These are phyloP conservation scores for Beroe ovata DNA, from an alignment of 37 sponge, comb jelly and placozoan species.

Conservation along the genomic window DNA sequence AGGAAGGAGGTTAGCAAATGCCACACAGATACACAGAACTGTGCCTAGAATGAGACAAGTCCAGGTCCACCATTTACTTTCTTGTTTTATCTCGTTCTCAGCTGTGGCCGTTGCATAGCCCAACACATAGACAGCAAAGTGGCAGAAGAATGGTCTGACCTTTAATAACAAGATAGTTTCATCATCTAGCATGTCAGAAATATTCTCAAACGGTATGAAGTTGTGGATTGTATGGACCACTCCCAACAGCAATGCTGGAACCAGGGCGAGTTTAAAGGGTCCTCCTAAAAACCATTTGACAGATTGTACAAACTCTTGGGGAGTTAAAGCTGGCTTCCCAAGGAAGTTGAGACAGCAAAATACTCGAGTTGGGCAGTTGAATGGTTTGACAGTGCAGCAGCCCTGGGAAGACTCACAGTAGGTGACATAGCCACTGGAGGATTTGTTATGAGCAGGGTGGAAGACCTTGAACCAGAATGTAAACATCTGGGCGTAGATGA, in stretches of 20 bases:
- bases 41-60: not conserved
- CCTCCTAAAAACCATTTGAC: not conserved
- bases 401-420: not conserved
- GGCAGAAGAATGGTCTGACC: not conserved
- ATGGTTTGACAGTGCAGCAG: not conserved
- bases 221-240: not conserved
- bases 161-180: not conserved
- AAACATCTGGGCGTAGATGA: not conserved
- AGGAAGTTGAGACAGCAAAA: slow-evolving; percentile 33
- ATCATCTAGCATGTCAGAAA: not conserved
- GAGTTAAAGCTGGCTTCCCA: not conserved
- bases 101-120: slow-evolving; percentile 4
- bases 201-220: not conserved
- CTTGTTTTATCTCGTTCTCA: not conserved
- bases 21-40: not conserved
- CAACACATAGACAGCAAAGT: not conserved
- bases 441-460: slow-evolving; percentile 14
- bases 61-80: not conserved
- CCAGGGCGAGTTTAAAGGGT: not conserved
- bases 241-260: not conserved
- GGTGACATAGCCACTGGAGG: not conserved
- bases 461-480: slow-evolving; percentile 6
- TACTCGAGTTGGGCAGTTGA: not conserved
- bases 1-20: not conserved
- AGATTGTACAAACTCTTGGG: not conserved